Conservation (phyloP, 2,888 invertebrate species). For the Amorpha juglandis region DNA sequence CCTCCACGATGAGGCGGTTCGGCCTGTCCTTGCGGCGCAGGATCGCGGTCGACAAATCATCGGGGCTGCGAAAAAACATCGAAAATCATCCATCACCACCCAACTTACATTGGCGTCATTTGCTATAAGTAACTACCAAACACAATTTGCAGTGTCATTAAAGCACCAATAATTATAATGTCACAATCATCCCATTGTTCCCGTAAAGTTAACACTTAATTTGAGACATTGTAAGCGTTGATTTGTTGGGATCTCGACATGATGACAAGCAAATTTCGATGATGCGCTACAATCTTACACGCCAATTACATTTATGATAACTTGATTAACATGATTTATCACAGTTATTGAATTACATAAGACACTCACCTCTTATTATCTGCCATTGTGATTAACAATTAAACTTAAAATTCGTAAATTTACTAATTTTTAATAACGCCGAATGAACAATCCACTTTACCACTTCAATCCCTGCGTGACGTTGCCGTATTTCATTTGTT, state of each 20-base stretch:
- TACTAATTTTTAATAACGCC: constrained; percentile 68
- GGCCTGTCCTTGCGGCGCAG: constrained; percentile 98
- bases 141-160: constrained; percentile 14
- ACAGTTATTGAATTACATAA: constrained; percentile 21
- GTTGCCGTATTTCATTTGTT: constrained; percentile 85
- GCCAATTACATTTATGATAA: constrained; percentile 34
- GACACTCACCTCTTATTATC: constrained; percentile 82
- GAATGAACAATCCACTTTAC: constrained; percentile 67
- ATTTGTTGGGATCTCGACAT: constrained; percentile 65
- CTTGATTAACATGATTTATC: not conserved
- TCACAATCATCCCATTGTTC: not conserved
- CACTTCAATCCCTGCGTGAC: constrained; percentile 75
- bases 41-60: constrained; percentile 99
- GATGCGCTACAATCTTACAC: constrained; percentile 50
- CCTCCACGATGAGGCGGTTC: constrained; percentile 98
- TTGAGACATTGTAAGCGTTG: not conserved
- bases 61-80: constrained; percentile 82
- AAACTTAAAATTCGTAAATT: constrained; percentile 65
- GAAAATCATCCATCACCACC: constrained; percentile 30
- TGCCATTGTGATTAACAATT: constrained; percentile 77
- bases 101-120: constrained; percentile 20
- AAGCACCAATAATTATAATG: not conserved
- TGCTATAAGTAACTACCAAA: not conserved
- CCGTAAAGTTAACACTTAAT: too few species aligned
- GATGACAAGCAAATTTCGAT: constrained; percentile 84